Evolutionary conservation across 1,140 invertebrate genomes (phyloP), one percentile per base, ranked within the genome.

Genomic region (Drosophila navojoa): DNA sequence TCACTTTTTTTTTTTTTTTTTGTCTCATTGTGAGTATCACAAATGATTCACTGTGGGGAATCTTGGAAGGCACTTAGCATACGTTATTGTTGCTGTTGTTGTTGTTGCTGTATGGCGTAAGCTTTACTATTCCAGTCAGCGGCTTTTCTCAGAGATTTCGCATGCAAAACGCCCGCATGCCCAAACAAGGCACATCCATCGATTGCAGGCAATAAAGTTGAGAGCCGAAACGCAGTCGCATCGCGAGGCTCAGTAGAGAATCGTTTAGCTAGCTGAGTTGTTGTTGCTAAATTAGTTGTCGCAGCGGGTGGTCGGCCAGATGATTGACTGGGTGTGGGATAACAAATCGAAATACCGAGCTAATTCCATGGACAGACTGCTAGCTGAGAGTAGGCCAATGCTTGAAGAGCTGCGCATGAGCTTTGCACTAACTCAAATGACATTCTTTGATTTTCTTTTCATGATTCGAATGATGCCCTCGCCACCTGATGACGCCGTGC

Each of bases 31-130:
- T 58, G 40, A 53, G 61, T n/a, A 22, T 16, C 42, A 11, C 50
- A 55, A 40, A 58, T 71, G 68, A 71, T 71, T 71, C 68, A 71
- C 68, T 11, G 55, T 40, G 60, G 68, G 68, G 61, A 64, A 71
- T 64, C 68, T 71, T 50, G 44, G 25, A 63, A 63, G 52, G 27
- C 32, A 40, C 15, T 59, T 22, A 22, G 44, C 22, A 45, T 57
- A 32, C 19, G 11, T 38, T 38, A 7, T 13, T 38, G 9, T 13
- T 11, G 11, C 11, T 11, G 35, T 11, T 38, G 35, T 11, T 11
- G 35, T 38, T 38, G 35, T 13, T 38, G 10, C 0, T 38, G 35
- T 38, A 38, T 38, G 35, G 35, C 35, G 7, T 64, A 47, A 49
- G 29, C 27, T 13, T 62, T 49, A 16, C 19, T 11, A 40, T 62